phyloP scores from a whole-genome alignment of 2,797 vertebrate species.

The Enteromius treurensis region DNA sequence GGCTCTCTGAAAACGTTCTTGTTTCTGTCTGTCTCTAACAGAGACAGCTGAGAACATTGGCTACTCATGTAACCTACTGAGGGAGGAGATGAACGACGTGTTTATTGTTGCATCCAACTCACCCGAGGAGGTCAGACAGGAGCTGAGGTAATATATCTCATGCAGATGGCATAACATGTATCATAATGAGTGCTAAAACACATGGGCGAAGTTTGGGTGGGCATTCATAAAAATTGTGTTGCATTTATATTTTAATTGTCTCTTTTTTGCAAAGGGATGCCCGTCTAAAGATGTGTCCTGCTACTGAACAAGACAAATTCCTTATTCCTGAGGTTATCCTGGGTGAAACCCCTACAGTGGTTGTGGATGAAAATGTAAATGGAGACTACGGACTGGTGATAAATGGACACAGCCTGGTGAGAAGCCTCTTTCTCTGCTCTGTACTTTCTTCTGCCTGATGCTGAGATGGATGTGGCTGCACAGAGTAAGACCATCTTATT shows the following conservation, averaged over 20 bases:
- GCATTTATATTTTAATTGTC: background rate
- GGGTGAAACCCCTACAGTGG: slow-evolving; percentile 60
- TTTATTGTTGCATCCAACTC: slow-evolving; percentile 82
- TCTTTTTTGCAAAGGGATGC: slow-evolving; percentile 75
- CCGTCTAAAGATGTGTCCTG: slow-evolving; percentile 82
- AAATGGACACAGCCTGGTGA: slow-evolving; percentile 92
- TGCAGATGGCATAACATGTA: background rate
- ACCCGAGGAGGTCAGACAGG: slow-evolving; percentile 76
- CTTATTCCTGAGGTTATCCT: slow-evolving; percentile 62
- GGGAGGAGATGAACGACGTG: slow-evolving; percentile 89
- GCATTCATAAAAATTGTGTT: background rate
- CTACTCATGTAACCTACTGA: slow-evolving; percentile 90
- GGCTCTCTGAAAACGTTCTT: background rate
- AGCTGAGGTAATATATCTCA: slow-evolving; percentile 80
- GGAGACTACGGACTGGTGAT: slow-evolving; percentile 90
- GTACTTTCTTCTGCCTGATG: background rate
- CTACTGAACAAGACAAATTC: slow-evolving; percentile 62
- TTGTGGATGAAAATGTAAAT: slow-evolving; percentile 78
- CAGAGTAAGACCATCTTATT: background rate
- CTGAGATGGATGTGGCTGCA: background rate
- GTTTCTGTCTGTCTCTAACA: slow-evolving; percentile 60
- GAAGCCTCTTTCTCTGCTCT: slow-evolving; percentile 2
- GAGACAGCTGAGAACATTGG: slow-evolving; percentile 96
- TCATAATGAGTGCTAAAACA: background rate
- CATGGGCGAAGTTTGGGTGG: background rate